phyloP scores from a whole-genome alignment of 1,140 invertebrate genomes.

The Leucophenga varia region DNA sequence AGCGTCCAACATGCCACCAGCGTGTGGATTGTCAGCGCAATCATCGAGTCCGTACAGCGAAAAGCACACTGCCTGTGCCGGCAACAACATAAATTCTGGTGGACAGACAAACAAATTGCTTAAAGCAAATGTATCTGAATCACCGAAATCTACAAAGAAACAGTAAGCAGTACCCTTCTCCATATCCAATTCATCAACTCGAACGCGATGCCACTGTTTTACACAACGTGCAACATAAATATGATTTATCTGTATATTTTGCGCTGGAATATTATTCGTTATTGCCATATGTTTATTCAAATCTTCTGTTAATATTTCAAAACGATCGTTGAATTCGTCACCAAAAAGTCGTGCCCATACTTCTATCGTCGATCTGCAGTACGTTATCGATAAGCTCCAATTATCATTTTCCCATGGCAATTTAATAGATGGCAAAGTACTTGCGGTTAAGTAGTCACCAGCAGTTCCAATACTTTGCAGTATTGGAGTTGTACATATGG shows the following conservation, averaged over 20 bases:
- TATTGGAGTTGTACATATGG: slow-evolving; percentile 3
- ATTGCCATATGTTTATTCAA: slow-evolving; percentile 35
- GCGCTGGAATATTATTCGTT: slow-evolving; percentile 6
- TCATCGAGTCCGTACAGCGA: slow-evolving; percentile 51
- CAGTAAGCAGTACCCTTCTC: slow-evolving; percentile 30
- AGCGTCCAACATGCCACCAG: slow-evolving; percentile 25
- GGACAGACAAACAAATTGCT: slow-evolving; percentile 32
- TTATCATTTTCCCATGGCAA: slow-evolving; percentile 25
- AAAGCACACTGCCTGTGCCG: slow-evolving; percentile 45
- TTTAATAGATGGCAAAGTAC: neutral
- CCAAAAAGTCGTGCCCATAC: slow-evolving; percentile 48
- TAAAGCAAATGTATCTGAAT: slow-evolving; percentile 30
- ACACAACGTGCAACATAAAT: slow-evolving; percentile 41
- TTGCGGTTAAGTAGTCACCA: slow-evolving; percentile 19
- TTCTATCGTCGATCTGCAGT: slow-evolving; percentile 40
- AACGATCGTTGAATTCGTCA: slow-evolving; percentile 32
- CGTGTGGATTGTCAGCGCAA: slow-evolving; percentile 49
- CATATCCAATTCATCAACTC: slow-evolving; percentile 30
- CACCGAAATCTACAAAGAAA: slow-evolving; percentile 53
- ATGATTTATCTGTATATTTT: slow-evolving; percentile 14
- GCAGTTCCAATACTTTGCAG: slow-evolving; percentile 11
- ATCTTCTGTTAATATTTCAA: slow-evolving; percentile 37
- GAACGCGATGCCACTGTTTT: slow-evolving; percentile 51
- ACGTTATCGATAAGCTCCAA: slow-evolving; percentile 49
- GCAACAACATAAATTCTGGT: slow-evolving; percentile 32